Percentiles rank a stretch among this genome's conserved stretches.
Evolutionary conservation across 2,113 vertebrate genomes (phyloP).

Genomic region (Vanacampus margaritifer): DNA sequence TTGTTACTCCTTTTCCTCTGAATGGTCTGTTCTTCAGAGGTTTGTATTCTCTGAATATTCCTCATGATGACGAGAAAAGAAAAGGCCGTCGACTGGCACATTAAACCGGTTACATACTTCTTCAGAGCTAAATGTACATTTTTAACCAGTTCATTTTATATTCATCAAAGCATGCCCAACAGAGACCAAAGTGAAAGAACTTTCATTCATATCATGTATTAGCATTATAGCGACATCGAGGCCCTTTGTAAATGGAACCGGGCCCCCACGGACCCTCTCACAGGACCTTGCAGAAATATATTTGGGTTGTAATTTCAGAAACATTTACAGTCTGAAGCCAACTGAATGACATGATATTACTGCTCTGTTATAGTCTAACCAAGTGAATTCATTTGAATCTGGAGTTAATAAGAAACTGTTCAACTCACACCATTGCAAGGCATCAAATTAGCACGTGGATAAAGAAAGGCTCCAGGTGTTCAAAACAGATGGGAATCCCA

Average conservation of each 20-base stretch:
- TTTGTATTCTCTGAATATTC: not conserved
- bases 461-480: not conserved
- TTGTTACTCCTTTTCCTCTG: not conserved
- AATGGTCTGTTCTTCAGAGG: not conserved
- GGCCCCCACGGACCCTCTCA: not conserved
- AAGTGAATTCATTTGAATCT: not conserved
- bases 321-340: not conserved
- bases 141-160: slow-evolving; percentile 10
- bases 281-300: not conserved
- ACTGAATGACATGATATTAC: not conserved
- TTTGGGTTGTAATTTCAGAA: not conserved
- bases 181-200: slow-evolving; percentile 4
- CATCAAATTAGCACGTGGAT: not conserved
- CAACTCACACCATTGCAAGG: too few relatives aligned
- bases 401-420: not conserved
- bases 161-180: not conserved
- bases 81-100: not conserved
- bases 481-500: not conserved
- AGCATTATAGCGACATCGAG: not conserved
- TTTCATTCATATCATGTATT: not conserved
- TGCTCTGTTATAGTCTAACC: not conserved
- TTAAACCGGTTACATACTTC: not conserved
- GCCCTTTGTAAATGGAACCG: not conserved
- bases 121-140: slow-evolving; percentile 4
- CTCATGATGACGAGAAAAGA: not conserved